Evolutionary conservation across 2,888 invertebrate genomes (phyloP), one percentile per base, ranked within the genome.

Genomic region (Mactromeris polynyma): DNA sequence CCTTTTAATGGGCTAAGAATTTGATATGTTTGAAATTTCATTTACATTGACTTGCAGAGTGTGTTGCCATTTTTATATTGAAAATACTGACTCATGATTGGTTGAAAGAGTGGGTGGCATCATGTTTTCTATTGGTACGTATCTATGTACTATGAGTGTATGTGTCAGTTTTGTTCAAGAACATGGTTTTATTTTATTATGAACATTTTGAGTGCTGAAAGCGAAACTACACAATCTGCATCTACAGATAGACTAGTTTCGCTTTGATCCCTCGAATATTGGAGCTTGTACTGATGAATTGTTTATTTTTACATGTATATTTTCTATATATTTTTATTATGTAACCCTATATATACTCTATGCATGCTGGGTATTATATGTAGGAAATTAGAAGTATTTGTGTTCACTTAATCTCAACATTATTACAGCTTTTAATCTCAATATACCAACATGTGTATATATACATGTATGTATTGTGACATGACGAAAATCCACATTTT

Each of bases 321-420:
- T 58, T 58, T 51, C 14, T 51, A 19, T 21, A 31, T 69, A 33
- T 31, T 1, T 69, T 33, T 7, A 33, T 33, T 31, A 69, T 33
- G 69, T 69, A 33, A 69, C 69, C 31, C 31, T 69, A 69, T 69
- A 58, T 69, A 69, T 69, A 69, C 69, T 69, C 69, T 69, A 69
- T 14, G 69, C 69, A 69, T 69, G 69, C 33, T 69, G 69, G 58
- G 69, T 69, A 69, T 31, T 69, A 0, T 69, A 31, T 69, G 26
- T 69, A 69, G 69, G 33, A 69, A 7, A 17, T 69, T 33, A 69
- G 69, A 69, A 58, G 58, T n/a, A 2, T n/a, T 7, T 69, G 33
- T 69, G 33, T 69, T 69, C 69, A 58, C n/a, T n/a, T 51, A 51
- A 51, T 51, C 51, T 51, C 51, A 51, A 51, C 14, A 51, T 51